phyloP scores from a whole-genome alignment of 2,113 vertebrate species.

The Neotoma lepida region DNA sequence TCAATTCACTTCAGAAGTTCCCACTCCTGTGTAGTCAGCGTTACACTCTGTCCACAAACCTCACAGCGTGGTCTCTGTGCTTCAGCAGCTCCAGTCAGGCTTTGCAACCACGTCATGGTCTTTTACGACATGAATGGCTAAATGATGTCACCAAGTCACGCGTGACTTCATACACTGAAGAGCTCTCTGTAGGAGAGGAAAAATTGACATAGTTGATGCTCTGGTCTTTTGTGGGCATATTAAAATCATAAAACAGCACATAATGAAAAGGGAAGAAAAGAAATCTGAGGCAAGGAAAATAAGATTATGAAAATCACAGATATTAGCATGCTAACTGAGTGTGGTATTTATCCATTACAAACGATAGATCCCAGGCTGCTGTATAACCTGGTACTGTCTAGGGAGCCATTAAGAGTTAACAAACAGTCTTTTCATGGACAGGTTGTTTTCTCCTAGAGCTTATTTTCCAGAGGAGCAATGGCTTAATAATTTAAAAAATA shows the following conservation, averaged over 20 bases:
- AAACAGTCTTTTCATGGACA: neutral
- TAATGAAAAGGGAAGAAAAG: neutral
- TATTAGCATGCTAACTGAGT: neutral
- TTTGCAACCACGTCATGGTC: neutral
- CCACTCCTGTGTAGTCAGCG: neutral
- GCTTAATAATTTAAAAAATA: neutral
- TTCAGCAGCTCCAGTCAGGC: neutral
- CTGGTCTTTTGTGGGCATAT: neutral
- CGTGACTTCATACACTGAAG: neutral
- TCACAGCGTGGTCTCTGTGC: neutral
- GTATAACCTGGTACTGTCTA: neutral
- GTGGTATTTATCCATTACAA: neutral
- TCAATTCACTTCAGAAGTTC: conserved; percentile 57
- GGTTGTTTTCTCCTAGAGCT: neutral
- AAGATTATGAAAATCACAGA: neutral
- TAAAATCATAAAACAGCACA: conserved; percentile 18
- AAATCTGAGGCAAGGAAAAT: neutral
- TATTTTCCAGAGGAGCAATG: neutral
- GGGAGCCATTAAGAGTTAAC: neutral
- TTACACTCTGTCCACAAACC: neutral
- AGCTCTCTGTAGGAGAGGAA: neutral
- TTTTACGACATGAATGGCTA: neutral
- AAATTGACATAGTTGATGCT: neutral
- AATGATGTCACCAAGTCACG: neutral
- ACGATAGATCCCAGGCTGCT: neutral